Evolutionary conservation across 2,113 vertebrate species (phyloP), one percentile per base, ranked within the genome.

Genomic region (Cyrtonyx montezumae): DNA sequence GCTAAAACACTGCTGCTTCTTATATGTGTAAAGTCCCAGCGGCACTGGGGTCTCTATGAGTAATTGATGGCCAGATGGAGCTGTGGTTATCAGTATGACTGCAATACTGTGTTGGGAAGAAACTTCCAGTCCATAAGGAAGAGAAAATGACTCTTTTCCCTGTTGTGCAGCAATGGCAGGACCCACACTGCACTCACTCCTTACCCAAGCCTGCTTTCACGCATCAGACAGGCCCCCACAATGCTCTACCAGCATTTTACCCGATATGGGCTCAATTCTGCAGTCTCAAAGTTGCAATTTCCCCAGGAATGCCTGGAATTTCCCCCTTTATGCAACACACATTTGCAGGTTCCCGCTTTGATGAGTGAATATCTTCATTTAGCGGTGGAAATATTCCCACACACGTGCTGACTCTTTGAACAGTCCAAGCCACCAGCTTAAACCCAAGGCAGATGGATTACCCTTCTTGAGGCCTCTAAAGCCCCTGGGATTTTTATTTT

Each of bases 371-470:
- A 82, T 77, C 94, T 94, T 93, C 87, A 69, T 94, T 93, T 92
- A 65, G 37, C 46, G 55, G 90, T 75, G 74, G 69, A 92, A 95
- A 84, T 62, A 76, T 96, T 97, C 94, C 96, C 95, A 93, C 92
- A 93, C 88, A 78, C 90, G 4, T 86, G 51, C 58, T 73, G 12
- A 49, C 85, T 79, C 96, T 97, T 97, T 97, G 97, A 97, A 96
- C 78, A 90, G 11, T 32, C 36, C 93, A 37, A 93, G 80, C 80
- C 91, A 82, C 88, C 91, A 92, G 63, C 78, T 78, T 40, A 88
- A 96, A 94, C 51, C 91, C 43, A 26, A 55, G 82, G 61, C 94
- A 84, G 91, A 96, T 88, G 55, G 91, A 77, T 22, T 49, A 32
- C 46, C 45, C 68, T 88, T 30, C 66, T 16, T 12, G 5, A 43